These are phyloP conservation scores for Carterocephalus palaemon DNA, from an alignment of 2,888 invertebrate species.

Conservation along the genomic window DNA sequence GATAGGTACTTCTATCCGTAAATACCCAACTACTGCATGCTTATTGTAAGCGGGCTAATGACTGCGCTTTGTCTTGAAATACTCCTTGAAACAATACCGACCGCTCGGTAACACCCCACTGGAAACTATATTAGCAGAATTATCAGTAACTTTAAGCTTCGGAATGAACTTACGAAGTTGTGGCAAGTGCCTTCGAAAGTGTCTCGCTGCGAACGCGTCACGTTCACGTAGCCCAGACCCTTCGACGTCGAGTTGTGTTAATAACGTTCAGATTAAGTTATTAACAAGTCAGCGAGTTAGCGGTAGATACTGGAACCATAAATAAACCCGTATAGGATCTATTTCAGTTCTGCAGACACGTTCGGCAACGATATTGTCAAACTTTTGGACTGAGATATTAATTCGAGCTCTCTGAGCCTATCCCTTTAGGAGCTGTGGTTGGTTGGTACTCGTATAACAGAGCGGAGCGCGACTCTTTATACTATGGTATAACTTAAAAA, in stretches of 20 bases:
- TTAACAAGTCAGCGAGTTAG: slow-evolving; percentile 11
- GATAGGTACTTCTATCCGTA: background rate
- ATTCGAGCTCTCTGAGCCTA: background rate
- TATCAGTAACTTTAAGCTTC: slow-evolving; percentile 5
- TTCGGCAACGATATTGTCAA: background rate
- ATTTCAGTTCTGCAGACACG: background rate
- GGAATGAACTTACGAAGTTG: slow-evolving; percentile 13
- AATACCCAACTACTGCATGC: slow-evolving; percentile 1
- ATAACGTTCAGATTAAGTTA: slow-evolving; percentile 9
- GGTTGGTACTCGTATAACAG: no score
- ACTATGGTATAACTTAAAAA: no score
- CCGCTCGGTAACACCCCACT: background rate
- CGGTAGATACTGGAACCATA: background rate
- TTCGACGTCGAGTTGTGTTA: slow-evolving; percentile 5
- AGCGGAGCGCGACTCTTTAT: no score
- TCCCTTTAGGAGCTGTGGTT: no score
- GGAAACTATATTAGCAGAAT: slow-evolving; percentile 1
- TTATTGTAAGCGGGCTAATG: slow-evolving; percentile 3
- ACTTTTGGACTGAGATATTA: slow-evolving; percentile 4
- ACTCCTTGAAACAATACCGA: slow-evolving; percentile 7
- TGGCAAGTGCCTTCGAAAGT: slow-evolving; percentile 5
- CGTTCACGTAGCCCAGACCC: slow-evolving; percentile 1
- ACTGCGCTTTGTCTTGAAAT: slow-evolving; percentile 3
- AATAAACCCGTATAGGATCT: slow-evolving; percentile 1
- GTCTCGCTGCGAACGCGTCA: slow-evolving; percentile 3